Evolutionary conservation across 2,797 vertebrate genomes (phyloP), one percentile per base, ranked within the genome.

Genomic region (Lepilemur septentrionalis): DNA sequence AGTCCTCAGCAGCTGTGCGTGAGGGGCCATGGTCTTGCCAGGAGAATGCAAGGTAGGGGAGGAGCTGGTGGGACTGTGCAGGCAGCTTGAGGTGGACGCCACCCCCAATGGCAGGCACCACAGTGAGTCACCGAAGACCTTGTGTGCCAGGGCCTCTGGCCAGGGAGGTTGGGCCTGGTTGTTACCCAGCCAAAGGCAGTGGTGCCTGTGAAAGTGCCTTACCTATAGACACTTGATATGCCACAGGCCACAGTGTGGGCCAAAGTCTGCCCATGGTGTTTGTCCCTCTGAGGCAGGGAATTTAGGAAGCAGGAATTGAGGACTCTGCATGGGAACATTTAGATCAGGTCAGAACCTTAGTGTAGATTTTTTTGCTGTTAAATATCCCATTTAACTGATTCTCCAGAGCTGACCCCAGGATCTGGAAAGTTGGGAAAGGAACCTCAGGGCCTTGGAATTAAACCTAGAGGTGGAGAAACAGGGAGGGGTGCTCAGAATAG

Each of bases 241-340:
- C 48, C 67, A 83, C 5, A 82, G 41, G 28, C 76, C 25, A 43
- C 35, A 22, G 41, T 72, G 38, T 61, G 25, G 41, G 32, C 76
- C 25, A 43, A 41, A 28, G 41, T 80, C 63, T 61, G 25, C 46
- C 25, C 1, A 2, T 15, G 22, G 25, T 11, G 35, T 65, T 59
- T 82, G 11, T 67, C 30, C n/a, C 32, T 70, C 63, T 63, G 7
- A 9, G 11, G 9, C 38, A 28, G 4, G 25, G 48, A 12, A 50
- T 30, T 87, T 50, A 61, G 52, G n/a, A 79, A 94, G 50, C 63
- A 35, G 32, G 28, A 69, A 93, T 18, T 78, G 32, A 97, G 22
- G 28, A 61, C 41, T 84, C 35, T 55, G 7, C 30, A 50, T 76
- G n/a, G 46, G 32, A 91, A 72, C 28, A 79, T 20, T 84, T 32